Percentiles rank a stretch among this genome's conserved stretches.
These are phyloP conservation scores for Gryllus longicercus DNA, from an alignment of 2,888 invertebrate species.

Conservation along the genomic window DNA sequence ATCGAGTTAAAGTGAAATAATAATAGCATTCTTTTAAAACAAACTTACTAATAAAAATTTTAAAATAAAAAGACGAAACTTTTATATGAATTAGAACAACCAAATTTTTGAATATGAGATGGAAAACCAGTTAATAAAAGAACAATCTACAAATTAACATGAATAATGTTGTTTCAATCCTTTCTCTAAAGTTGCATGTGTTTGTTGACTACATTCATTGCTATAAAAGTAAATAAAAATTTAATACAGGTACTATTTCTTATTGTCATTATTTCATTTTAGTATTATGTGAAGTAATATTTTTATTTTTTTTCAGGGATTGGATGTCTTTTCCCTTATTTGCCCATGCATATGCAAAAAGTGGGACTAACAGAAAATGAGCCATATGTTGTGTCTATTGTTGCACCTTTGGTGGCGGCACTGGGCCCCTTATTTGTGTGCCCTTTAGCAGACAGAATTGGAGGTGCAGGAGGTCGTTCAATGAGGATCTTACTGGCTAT, in stretches of 20 bases:
- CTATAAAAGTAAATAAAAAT: not conserved
- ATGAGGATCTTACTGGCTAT: constrained; percentile 66
- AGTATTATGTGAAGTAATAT: constrained; percentile 23
- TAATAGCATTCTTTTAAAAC: no score
- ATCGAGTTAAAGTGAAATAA: no score
- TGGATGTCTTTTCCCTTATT: constrained; percentile 76
- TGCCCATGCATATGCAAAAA: constrained; percentile 71
- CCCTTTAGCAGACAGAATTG: constrained; percentile 72
- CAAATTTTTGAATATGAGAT: no score
- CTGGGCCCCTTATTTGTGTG: constrained; percentile 75
- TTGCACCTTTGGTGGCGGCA: constrained; percentile 74
- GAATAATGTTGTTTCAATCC: no score
- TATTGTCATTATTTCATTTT: constrained; percentile 12
- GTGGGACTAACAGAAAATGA: constrained; percentile 72
- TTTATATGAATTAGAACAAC: no score
- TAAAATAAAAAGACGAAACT: no score
- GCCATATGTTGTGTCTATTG: constrained; percentile 70
- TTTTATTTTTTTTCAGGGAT: constrained; percentile 56
- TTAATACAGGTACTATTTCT: not conserved
- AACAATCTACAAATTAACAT: no score
- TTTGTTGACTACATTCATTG: no score
- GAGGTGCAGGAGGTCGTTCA: constrained; percentile 57
- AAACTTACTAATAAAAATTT: no score
- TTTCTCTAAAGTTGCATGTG: no score
- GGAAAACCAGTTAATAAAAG: no score